Evolutionary conservation across 2,797 vertebrate genomes (phyloP), one percentile per base, ranked within the genome.

Genomic region (Cichlasoma orientale): DNA sequence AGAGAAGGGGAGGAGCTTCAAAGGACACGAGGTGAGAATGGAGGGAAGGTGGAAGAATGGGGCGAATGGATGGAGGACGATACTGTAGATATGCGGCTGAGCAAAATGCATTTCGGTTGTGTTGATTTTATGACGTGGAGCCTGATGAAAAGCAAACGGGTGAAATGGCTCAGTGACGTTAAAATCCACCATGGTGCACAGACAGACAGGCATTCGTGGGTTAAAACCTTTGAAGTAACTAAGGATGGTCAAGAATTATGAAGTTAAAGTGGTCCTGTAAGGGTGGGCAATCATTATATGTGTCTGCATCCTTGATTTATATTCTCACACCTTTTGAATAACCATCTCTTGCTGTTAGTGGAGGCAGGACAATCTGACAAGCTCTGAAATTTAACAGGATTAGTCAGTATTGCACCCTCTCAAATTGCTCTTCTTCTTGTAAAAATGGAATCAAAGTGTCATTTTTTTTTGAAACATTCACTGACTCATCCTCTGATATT

Each of bases 61-160:
- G 80, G 53, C 91, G 94, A 92, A 94, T 93, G 92, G 92, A 86
- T 79, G 82, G 74, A 80, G 84, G 92, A 93, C 94, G 90, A 94
- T 91, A 83, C 82, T 80, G 61, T 69, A 77, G 86, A 89, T 88
- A 87, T 86, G 81, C 79, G 81, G 79, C 1, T 71, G 72, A 69
- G 82, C 23, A 74, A 90, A 90, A 87, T 79, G 84, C 78, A 82
- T 90, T 88, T 90, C 80, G 89, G 85, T 87, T 82, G 89, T 82
- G 87, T 89, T 85, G 84, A 91, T 87, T 92, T 89, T 70, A 21
- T 89, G 89, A 88, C 76, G 84, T 56, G 47, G 68, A 88, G 83
- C 75, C 74, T 66, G 84, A 86, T 91, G 85, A 78, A 50, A 83
- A 82, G 79, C 78, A 71, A 70, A 66, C 80, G 75, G 74, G 76